Evolutionary conservation across 2,888 invertebrate genomes (phyloP), one percentile per base, ranked within the genome.

Genomic region (Drosophila peninsularis): DNA sequence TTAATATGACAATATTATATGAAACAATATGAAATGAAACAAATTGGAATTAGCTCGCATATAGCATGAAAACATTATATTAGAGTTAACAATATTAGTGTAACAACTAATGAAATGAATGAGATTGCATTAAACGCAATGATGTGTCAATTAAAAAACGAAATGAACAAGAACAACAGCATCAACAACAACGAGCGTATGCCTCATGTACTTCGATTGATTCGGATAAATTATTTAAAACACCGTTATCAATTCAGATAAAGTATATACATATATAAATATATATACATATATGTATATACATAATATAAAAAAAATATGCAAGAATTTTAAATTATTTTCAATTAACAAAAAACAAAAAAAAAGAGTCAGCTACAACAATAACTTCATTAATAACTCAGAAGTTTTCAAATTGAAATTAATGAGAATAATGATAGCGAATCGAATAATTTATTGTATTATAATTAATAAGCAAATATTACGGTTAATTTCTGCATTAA

Each of bases 341-440:
- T 14, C 27, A 45, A 34, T 27, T n/a, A 24, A 3, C 36, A 37
- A 37, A 36, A 21, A 36, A 21, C 13, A 21, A 13, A 2, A n/a
- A n/a, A n/a, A n/a, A n/a, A n/a, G n/a, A n/a, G n/a, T n/a, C n/a
- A 5, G 5, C 13, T 30, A 45, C 3, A 30, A 24, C 45, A 32
- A 17, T 10, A 49, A 32, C 41, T 19, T 19, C 30, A 49, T 47
- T 30, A 55, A 24, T n/a, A 21, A 36, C 52, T 39, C 6, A 55
- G 14, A 4, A 13, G n/a, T 9, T 42, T 49, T 37, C 3, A 21
- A 56, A 71, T 60, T 47, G 21, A 47, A 71, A 65, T 71, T 34
- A 39, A 71, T 71, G 24, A 19, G 5, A 37, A 55, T 34, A 55
- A 55, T 34, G 21, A 55, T 55, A 44, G 42, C 21, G 36, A 55